Evolutionary conservation across 1,140 invertebrate species (phyloP).

Genomic region (Stenopsyche tienmushanensis): DNA sequence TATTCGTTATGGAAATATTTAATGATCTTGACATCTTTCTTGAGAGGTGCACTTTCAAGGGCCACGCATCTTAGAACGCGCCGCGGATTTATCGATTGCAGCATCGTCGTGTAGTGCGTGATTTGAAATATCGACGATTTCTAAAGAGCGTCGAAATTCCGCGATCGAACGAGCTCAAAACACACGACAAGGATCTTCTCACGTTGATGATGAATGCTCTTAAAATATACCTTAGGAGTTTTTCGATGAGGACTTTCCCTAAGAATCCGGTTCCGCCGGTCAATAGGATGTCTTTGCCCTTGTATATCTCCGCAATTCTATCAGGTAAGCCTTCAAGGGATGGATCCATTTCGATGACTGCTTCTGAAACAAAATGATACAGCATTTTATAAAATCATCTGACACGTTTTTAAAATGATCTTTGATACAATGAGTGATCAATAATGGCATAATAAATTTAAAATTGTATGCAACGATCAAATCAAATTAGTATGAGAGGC

Average conservation of each 20-base stretch:
- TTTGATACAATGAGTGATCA: neutral
- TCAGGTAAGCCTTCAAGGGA: conserved; percentile 51
- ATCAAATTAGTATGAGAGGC: too few relatives aligned
- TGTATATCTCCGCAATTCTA: conserved; percentile 57
- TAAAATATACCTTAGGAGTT: conserved; percentile 68
- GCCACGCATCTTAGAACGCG: too few relatives aligned
- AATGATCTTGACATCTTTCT: too few relatives aligned
- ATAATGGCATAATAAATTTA: neutral
- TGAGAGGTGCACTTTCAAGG: too few relatives aligned
- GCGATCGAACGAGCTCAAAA: too few relatives aligned
- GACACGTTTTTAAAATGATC: neutral
- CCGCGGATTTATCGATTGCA: too few relatives aligned
- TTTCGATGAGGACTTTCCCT: conserved; percentile 87
- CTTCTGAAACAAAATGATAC: conserved; percentile 5
- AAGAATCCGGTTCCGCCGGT: conserved; percentile 81
- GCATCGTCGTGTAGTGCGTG: neutral
- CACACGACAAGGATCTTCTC: too few relatives aligned
- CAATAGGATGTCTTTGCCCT: conserved; percentile 56
- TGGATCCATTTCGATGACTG: conserved; percentile 7
- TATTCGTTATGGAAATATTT: too few relatives aligned
- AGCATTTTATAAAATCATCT: neutral
- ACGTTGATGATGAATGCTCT: too few relatives aligned
- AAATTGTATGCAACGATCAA: neutral
- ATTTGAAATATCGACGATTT: too few relatives aligned
- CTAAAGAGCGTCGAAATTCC: too few relatives aligned